Base-by-base conservation (phyloP, 2,888 invertebrate species). In the Lagria hirta region DNA sequence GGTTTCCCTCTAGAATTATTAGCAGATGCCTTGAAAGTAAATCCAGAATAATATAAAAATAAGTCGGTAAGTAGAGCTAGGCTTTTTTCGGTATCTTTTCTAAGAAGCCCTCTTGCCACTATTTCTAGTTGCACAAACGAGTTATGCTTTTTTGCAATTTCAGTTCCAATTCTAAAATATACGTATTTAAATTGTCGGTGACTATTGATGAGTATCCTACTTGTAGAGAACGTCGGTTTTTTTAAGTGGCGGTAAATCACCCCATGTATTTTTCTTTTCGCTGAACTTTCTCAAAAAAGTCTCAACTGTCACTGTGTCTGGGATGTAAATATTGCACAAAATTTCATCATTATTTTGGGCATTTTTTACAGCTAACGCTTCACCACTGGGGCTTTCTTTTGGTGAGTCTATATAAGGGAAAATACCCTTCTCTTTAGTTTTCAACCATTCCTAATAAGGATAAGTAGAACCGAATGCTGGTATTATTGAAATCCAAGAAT, bases 11-110 rank as follows among this genome's bases (percentile, higher is more conserved):
- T 63, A n/a, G 46, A 45, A 64, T 73, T 66, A 49, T 74, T 70
- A 33, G 64, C 59, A 12, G 67, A 62, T 48, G 61, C 59, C 4
- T 70, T 57, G 48, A 71, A 66, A 5, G 74, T 71, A 72, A 73
- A 75, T 43, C 73, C 72, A 8, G 77, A 73, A 63, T 77, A 74
- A 57, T 77, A 75, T 56, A 72, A 72, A 44, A 78, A 69, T 59
- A 73, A 74, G 32, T 77, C 65, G 12, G 73, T 66, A 23, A 75
- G 66, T 20, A 66, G 61, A 3, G 70, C 68, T 21, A 75, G 49
- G 55, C 71, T 69, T 46, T 68, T 66, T 43, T 70, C 63, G 1
- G 73, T 71, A 55, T 76, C 75, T 16, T 71, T 61, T 70, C 66
- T 50, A 71, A 61, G 21, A 69, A 58, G 61, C 10, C 60, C 60